Evolutionary conservation across 2,113 vertebrate genomes (phyloP).

Genomic region (Cryptomyrus ogoouensis): DNA sequence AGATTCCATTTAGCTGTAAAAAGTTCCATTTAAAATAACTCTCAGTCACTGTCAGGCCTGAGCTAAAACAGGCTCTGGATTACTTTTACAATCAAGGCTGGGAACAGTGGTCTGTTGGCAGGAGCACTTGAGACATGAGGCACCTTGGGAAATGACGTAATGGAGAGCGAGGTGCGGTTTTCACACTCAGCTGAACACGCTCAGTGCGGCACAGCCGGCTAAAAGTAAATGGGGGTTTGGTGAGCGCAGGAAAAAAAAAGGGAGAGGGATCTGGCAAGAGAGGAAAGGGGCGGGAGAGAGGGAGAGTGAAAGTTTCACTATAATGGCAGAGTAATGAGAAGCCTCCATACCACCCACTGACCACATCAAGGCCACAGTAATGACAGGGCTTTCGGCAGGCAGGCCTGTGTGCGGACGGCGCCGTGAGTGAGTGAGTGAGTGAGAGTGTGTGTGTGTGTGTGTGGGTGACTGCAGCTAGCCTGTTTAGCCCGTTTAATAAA

Average conservation of each 20-base stretch:
- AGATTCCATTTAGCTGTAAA: conserved; percentile 13
- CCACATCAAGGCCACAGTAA: conserved; percentile 19
- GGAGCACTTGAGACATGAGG: neutral
- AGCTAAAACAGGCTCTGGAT: neutral
- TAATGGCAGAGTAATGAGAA: conserved; percentile 20
- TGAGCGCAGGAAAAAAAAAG: neutral
- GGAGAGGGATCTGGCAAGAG: neutral
- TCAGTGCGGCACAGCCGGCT: neutral
- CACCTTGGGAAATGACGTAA: conserved; percentile 13
- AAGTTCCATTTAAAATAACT: conserved; percentile 14
- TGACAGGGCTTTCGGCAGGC: conserved; percentile 24
- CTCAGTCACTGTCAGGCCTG: conserved; percentile 12
- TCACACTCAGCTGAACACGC: conserved; percentile 14
- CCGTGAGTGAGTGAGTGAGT: conserved; percentile 15
- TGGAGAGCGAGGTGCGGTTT: conserved; percentile 11
- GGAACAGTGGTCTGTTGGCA: conserved; percentile 10
- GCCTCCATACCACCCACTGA: conserved; percentile 17
- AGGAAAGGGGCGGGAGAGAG: neutral
- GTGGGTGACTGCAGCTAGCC: neutral
- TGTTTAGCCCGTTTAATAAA: neutral
- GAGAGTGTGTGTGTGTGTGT: neutral
- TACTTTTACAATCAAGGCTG: conserved; percentile 17
- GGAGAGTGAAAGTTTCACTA: conserved; percentile 15
- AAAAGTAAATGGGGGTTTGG: conserved; percentile 11
- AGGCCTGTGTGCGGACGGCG: conserved; percentile 17